Base-by-base conservation (phyloP, 1,140 invertebrate genomes). In the Temnothorax nylanderi region DNA sequence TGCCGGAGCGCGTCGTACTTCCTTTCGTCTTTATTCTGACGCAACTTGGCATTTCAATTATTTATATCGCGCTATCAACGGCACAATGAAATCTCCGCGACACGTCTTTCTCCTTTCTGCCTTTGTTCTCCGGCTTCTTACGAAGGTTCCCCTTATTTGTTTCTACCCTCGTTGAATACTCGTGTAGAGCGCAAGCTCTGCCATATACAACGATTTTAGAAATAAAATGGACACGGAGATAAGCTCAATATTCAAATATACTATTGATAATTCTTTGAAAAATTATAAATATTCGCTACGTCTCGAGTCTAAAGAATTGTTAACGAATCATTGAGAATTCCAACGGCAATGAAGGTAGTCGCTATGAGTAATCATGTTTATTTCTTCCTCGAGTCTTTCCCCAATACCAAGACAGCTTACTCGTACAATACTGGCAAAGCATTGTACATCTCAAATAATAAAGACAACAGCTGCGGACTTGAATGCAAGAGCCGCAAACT, bases 41-140 rank as follows among this genome's bases (percentile, higher is more conserved):
- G 0, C 87, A 51, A 88, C 47, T 26, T 47, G 34, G 58, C 64
- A 34, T 89, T 80, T 86, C 81, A 89, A 89, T 89, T 88, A 86
- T 86, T 78, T 67, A 60, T 80, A 78, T 80, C 81, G 6, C 44
- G n/a, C 72, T n/a, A 32, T 54, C 65, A 67, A n/a, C 47, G 56
- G 65, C 65, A 78, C 88, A 65, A 86, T 80, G 16, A 32, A 64
- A 56, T 54, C 54, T 58, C 49, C 51, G 47, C 41, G 44, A 78
- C 74, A 74, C 84, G 58, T 47, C 32, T 86, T 49, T 37, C 67
- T 81, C 32, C 26, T 88, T 71, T 62, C 67, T 47, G 21, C 26
- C 54, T 69, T 49, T 54, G 34, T 26, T 4, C 6, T 16, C 6
- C 3, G 21, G 5, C 21, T 51, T 74, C 18, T 34, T 41, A 41